phyloP scores from a whole-genome alignment of 2,113 vertebrate genomes.

The Lophura nycthemera region DNA sequence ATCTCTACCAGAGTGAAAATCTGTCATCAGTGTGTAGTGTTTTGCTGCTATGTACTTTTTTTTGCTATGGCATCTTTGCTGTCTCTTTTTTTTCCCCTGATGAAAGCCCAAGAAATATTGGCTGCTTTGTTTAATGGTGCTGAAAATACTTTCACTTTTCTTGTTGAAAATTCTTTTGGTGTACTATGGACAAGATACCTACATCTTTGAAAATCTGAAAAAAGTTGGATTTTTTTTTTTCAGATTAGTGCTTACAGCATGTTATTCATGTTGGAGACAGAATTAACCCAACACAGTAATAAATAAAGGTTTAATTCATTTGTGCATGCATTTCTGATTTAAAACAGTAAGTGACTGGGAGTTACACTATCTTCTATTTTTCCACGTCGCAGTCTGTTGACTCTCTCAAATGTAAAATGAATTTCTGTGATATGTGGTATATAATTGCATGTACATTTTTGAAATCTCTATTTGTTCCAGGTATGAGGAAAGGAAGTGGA shows the following conservation, averaged over 20 bases:
- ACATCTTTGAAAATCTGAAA: neutral
- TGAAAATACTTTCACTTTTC: neutral
- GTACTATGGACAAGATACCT: neutral
- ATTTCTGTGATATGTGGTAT: neutral
- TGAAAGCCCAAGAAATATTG: neutral
- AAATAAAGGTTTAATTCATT: neutral
- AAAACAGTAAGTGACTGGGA: neutral
- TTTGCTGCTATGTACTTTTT: neutral
- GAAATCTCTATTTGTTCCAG: neutral
- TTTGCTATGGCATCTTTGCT: neutral
- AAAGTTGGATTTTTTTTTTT: neutral
- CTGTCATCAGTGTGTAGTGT: conserved; percentile 19
- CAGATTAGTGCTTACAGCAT: neutral
- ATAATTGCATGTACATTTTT: conserved; percentile 16
- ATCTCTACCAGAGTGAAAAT: neutral
- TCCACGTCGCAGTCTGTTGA: neutral
- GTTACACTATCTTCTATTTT: neutral
- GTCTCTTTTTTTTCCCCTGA: neutral
- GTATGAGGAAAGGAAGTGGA: neutral
- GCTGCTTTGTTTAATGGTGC: neutral
- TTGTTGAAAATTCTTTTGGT: neutral
- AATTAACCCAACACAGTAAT: neutral
- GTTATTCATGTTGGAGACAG: neutral
- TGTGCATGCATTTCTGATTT: conserved; percentile 19
- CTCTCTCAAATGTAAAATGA: neutral